These are phyloP conservation scores for Galagoides demidoff DNA, from an alignment of 2,797 vertebrate species.

Conservation along the genomic window DNA sequence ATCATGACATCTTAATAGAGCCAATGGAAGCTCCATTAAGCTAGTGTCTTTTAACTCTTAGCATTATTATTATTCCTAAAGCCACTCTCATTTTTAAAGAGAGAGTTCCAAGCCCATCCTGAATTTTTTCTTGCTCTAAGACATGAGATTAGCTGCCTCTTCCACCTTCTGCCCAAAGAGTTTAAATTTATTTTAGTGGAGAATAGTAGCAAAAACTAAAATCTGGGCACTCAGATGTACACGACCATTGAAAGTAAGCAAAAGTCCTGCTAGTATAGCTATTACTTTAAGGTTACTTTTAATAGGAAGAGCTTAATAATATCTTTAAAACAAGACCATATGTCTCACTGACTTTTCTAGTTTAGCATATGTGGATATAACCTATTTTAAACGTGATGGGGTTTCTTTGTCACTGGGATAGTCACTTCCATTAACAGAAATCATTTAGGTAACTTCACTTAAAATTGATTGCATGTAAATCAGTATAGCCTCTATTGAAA, in stretches of 20 bases:
- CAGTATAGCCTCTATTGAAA: background rate
- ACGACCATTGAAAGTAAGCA: background rate
- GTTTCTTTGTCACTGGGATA: background rate
- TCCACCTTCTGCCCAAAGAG: background rate
- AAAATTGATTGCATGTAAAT: background rate
- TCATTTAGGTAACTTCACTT: background rate
- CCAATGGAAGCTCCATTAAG: background rate
- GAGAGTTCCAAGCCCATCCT: background rate
- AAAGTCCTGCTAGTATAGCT: background rate
- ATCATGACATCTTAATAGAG: background rate
- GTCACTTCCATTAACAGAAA: background rate
- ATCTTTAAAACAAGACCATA: background rate
- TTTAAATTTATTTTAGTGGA: background rate
- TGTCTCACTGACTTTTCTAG: background rate
- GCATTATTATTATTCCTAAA: background rate
- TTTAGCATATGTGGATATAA: background rate
- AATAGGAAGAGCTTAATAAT: background rate
- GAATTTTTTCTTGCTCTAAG: background rate
- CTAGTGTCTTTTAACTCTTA: background rate
- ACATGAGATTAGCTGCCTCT: background rate
- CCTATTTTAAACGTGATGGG: background rate
- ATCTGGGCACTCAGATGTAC: background rate
- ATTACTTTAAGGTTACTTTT: background rate
- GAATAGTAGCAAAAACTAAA: background rate
- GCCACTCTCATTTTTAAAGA: background rate